phyloP scores from a whole-genome alignment of 2,797 vertebrate species.

The Champsocephalus gunnari region DNA sequence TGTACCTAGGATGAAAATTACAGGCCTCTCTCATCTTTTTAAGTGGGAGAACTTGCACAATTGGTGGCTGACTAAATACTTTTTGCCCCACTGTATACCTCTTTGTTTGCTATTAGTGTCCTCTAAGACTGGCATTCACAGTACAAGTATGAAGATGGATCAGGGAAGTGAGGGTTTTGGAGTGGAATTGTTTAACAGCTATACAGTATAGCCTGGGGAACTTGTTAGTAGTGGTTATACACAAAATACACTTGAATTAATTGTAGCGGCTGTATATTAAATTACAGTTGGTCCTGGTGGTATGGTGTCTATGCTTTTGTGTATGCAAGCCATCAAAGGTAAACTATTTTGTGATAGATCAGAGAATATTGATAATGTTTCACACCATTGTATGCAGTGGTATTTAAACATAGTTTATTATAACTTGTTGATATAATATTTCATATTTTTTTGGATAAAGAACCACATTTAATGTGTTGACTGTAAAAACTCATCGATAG shows the following conservation, averaged over 20 bases:
- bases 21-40: no score
- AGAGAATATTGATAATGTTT: not conserved
- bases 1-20: no score
- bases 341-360: not conserved
- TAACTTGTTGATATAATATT: no score
- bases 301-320: conserved; percentile 3
- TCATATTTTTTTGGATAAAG: no score
- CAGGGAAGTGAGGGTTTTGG: not conserved
- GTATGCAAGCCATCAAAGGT: not conserved
- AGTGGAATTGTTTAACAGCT: conserved; percentile 5
- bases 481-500: no score
- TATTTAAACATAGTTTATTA: no score
- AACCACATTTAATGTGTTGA: no score
- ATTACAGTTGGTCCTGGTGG: not conserved
- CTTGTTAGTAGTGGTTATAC: not conserved
- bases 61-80: no score
- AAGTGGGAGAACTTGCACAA: no score
- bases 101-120: no score
- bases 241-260: not conserved
- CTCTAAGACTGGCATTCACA: no score
- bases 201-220: not conserved
- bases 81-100: no score
- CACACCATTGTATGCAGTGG: not conserved
- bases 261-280: not conserved
- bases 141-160: not conserved